Percentiles rank a stretch among this genome's conserved stretches.
These are phyloP conservation scores for Catharus ustulatus DNA, from an alignment of 2,797 vertebrate species.

Conservation along the genomic window DNA sequence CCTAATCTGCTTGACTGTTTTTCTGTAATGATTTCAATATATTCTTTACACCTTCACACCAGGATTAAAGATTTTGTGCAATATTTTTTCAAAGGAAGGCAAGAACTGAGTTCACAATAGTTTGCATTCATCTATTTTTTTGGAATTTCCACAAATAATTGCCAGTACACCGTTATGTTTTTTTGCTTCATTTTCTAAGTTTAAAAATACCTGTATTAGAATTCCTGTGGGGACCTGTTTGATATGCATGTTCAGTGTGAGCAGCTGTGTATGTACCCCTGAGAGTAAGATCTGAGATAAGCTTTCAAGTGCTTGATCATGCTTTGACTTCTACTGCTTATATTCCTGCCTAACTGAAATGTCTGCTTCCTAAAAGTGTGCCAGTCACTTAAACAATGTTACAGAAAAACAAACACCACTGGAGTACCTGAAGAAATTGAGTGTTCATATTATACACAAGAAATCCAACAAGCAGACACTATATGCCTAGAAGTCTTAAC, in stretches of 20 bases:
- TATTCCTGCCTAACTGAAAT: neutral
- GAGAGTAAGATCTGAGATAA: conserved; percentile 1
- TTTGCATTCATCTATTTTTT: neutral
- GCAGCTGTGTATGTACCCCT: neutral
- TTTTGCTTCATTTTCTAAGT: neutral
- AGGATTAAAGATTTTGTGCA: neutral
- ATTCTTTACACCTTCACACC: neutral
- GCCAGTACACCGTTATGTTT: fast-evolving
- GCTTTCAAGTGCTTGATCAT: neutral
- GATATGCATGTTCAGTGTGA: neutral
- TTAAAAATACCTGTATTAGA: neutral
- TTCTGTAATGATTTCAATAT: neutral
- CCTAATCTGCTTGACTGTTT: neutral
- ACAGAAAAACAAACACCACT: neutral
- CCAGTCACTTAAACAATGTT: neutral
- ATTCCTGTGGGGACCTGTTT: neutral
- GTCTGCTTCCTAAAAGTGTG: neutral
- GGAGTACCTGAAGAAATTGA: neutral
- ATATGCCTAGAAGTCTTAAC: neutral
- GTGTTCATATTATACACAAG: neutral
- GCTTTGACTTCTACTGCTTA: neutral
- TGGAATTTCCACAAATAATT: neutral
- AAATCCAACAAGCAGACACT: neutral
- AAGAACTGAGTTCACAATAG: neutral
- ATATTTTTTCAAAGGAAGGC: neutral